Base-by-base conservation (phyloP, 1,140 invertebrate genomes). In the Habropoda laboriosa region DNA sequence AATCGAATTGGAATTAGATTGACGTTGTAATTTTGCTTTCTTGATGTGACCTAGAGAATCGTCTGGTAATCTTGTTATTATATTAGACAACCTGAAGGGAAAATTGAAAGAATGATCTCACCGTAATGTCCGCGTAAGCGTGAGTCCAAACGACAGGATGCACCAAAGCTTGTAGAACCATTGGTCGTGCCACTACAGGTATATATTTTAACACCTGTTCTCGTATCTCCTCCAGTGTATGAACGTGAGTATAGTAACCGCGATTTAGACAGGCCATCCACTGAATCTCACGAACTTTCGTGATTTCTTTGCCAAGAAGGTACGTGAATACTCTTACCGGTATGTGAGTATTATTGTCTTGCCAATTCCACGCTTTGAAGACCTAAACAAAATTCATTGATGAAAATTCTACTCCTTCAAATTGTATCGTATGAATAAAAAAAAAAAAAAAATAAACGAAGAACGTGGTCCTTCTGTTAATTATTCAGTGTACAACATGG, bases 221-320 rank as follows among this genome's bases (percentile, higher is more conserved):
- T 78, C 97, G 95, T 0, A 99, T 98, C 93, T 99, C 98, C 86
- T 98, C 97, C 83, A 98, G 94, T 0, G 97, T 97, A 68, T 97
- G 97, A 35, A 99, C 97, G 89, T 99, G 98, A 0, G 96, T 96
- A 91, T 97, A 99, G 90, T 97, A 98, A 32, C 98, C 99, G 94
- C 97, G 96, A 93, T 99, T 99, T 18, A 96, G 93, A 93, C 99
- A 99, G 3, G 98, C 98, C 96, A 99, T 99, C 96, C 97, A 97
- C 86, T 96, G 95, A 38, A 99, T 97, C 92, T 99, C 98, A 10
- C 96, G 93, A 3, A 97, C 96, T 88, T 99, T 98, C 0, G 96
- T 97, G 0, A 98, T 97, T 93, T 99, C 99, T 89, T 97, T 96
- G 8, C 99, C 99, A 79, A 99, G 96, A 5, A 99, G 94, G 93